Evolutionary conservation across 1,140 invertebrate genomes (phyloP).

Genomic region (Drosophila varians): DNA sequence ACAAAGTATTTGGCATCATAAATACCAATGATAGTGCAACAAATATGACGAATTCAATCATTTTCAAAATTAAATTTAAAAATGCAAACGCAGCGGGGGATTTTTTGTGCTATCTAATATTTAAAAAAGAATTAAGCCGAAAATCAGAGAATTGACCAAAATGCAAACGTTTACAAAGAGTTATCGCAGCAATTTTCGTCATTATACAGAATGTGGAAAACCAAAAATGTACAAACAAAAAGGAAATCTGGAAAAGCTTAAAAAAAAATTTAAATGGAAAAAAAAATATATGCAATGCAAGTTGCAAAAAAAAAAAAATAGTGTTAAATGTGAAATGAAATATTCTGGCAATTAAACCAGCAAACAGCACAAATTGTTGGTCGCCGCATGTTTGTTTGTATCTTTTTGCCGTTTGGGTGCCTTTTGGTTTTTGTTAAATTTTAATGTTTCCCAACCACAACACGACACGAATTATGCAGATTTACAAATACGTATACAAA

Average conservation of each 20-base stretch:
- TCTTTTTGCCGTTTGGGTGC: slow-evolving; percentile 7
- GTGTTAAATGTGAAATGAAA: slow-evolving; percentile 62
- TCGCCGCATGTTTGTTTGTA: slow-evolving; percentile 9
- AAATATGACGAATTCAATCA: too few species aligned
- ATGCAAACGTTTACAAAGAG: slow-evolving; percentile 45
- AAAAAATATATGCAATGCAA: too few species aligned
- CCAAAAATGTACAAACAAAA: not conserved
- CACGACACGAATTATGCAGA: slow-evolving; percentile 67
- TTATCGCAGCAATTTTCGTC: slow-evolving; percentile 41
- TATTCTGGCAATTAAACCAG: slow-evolving; percentile 74
- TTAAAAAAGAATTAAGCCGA: slow-evolving; percentile 36
- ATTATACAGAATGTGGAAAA: slow-evolving; percentile 52
- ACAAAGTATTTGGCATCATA: slow-evolving; percentile 16
- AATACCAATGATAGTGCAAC: too few species aligned
- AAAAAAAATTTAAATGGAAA: slow-evolving; percentile 20
- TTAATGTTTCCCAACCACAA: slow-evolving; percentile 66
- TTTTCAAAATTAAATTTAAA: not conserved
- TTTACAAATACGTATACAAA: slow-evolving; percentile 52
- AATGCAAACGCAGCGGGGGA: not conserved
- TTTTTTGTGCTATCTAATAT: too few species aligned
- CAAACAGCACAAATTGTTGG: slow-evolving; percentile 33
- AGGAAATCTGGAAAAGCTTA: not conserved
- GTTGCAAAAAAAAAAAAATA: too few species aligned
- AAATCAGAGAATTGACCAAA: slow-evolving; percentile 23
- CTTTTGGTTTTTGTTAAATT: slow-evolving; percentile 27